phyloP scores from a whole-genome alignment of 92 coral and sea anemone genomes.

The Actinernus sp. region DNA sequence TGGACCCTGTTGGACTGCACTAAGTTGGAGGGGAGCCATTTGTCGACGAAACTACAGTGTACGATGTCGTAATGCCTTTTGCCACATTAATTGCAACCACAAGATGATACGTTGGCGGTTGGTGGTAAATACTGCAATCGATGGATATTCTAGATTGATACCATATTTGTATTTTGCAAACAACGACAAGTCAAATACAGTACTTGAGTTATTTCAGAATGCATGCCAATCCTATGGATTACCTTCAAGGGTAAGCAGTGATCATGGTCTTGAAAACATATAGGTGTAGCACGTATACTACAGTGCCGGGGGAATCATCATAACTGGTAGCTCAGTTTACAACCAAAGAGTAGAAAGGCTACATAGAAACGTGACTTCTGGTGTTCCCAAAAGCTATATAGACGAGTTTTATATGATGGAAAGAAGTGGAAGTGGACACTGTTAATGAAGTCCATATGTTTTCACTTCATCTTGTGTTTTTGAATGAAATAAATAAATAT shows the following conservation, averaged over 20 bases:
- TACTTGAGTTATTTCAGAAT: conserved; percentile 51
- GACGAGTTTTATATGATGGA: too few relatives aligned
- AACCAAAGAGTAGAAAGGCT: too few relatives aligned
- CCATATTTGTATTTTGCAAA: conserved; percentile 53
- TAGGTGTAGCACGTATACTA: conserved; percentile 58
- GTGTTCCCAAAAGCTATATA: conserved; percentile 51
- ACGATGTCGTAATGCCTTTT: conserved; percentile 46
- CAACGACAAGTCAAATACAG: conserved; percentile 59
- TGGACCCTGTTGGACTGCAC: conserved; percentile 68
- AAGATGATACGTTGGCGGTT: conserved; percentile 61
- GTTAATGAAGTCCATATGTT: too few relatives aligned
- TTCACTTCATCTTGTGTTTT: too few relatives aligned
- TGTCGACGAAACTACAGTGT: conserved; percentile 50
- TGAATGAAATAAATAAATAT: too few relatives aligned
- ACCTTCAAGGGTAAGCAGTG: too few relatives aligned
- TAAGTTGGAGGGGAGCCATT: conserved; percentile 63
- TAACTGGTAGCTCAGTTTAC: too few relatives aligned
- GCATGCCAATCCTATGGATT: conserved; percentile 50
- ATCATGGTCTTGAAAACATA: too few relatives aligned
- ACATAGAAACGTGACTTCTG: too few relatives aligned
- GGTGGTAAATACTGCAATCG: conserved; percentile 47
- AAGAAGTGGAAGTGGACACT: too few relatives aligned
- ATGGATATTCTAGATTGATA: conserved; percentile 66
- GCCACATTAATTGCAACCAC: conserved; percentile 64
- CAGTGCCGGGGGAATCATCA: conserved; percentile 59